Evolutionary conservation across 2,888 invertebrate species (phyloP), one percentile per base, ranked within the genome.

Genomic region (Drosophila falleni): DNA sequence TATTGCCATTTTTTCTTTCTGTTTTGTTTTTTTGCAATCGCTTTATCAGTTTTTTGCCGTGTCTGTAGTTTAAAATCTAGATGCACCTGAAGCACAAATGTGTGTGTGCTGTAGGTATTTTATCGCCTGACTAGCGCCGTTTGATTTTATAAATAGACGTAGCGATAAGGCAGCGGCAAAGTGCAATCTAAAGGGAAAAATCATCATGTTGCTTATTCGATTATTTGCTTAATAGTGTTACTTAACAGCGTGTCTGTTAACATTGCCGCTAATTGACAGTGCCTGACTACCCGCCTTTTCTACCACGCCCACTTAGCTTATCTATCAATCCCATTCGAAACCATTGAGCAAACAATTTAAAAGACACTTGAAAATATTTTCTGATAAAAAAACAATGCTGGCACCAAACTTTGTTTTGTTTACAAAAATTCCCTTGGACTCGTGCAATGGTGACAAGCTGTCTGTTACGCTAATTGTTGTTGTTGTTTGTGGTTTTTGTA

Each of bases 381-480:
- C 11, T 62, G 63, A 74, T 65, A 75, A 66, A 59, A 26, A 47
- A 10, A 31, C 23, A 31, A 55, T 54, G 47, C 54, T n/a, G 50
- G 23, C 76, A 71, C 39, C 54, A 39, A 15, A 53, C 29, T 33
- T 49, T 26, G 33, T 60, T 50, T 61, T 70, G 70, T 79, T 81
- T 75, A 81, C 71, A 64, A 65, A 51, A 50, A 50, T 58, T 37
- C n/a, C 51, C 50, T 37, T 54, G 39, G 59, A 26, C 49, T 13
- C 8, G 41, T 37, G 39, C 23, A 60, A 66, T 70, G 85, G 81
- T 70, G 81, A 81, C 81, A 85, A 26, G 80, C 80, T 72, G 81
- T 81, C 86, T 81, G 80, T 54, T 63, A 55, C 39, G 69, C 44
- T 63, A 54, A 63, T 67, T 70, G 56, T 35, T 69, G 26, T 59